Percentiles rank a stretch among this genome's conserved stretches.
Conservation (phyloP, 2,797 vertebrate species). For the Urosaurus nigricauda region DNA sequence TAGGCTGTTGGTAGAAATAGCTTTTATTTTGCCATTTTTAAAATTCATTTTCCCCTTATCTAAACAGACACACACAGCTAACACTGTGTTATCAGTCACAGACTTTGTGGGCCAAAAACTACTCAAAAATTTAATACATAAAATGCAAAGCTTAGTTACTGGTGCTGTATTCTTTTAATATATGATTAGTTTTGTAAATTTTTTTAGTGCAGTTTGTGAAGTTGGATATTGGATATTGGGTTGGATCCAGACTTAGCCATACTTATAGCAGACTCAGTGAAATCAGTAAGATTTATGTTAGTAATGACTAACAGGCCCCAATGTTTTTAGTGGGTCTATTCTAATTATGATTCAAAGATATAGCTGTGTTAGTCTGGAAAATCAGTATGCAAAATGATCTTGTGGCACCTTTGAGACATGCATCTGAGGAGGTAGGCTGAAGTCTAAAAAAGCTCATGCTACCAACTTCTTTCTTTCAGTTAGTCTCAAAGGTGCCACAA, state of each 20-base stretch:
- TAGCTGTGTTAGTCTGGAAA: no score
- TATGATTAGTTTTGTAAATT: not conserved
- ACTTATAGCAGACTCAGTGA: not conserved
- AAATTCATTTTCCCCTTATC: conserved; percentile 50
- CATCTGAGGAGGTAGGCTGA: no score
- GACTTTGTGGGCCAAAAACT: conserved; percentile 33
- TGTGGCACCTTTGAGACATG: no score
- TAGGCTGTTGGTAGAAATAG: conserved; percentile 17
- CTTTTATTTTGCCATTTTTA: conserved; percentile 47
- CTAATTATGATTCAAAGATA: no score
- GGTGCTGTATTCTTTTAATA: not conserved
- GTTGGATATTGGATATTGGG: not conserved
- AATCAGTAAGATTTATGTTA: not conserved
- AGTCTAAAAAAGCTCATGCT: no score
- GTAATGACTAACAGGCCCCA: not conserved
- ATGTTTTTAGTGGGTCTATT: not conserved
- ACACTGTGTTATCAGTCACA: conserved; percentile 16
- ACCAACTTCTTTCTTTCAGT: no score
- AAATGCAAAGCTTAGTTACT: not conserved
- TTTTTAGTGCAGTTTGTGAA: not conserved
- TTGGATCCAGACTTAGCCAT: not conserved
- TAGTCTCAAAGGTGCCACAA: no score
- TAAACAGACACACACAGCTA: conserved; percentile 28
- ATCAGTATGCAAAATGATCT: no score
- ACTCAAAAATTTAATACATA: not conserved